Percentiles rank a stretch among this genome's conserved stretches.
Conservation (phyloP, 2,888 invertebrate species). For the Tipula helvola region DNA sequence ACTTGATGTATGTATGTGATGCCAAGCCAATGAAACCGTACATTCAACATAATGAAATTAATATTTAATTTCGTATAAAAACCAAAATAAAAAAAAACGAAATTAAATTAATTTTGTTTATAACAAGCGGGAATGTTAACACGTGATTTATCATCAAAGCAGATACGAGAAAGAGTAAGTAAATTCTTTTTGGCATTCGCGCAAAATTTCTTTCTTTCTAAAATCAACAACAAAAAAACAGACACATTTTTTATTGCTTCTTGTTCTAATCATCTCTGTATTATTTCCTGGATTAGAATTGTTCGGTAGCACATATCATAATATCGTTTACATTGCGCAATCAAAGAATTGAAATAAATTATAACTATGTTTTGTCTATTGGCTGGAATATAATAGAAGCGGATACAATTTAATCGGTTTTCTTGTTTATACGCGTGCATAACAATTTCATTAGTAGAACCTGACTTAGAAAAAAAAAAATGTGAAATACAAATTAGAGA, state of each 20-base stretch:
- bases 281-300: neutral
- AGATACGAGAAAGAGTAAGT: too few species aligned
- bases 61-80: neutral
- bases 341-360: neutral
- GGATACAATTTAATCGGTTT: neutral
- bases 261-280: neutral
- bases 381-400: neutral
- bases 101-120: neutral
- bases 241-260: neutral
- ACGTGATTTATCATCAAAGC: neutral
- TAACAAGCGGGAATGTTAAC: neutral
- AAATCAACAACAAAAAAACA: neutral
- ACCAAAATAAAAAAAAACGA: neutral
- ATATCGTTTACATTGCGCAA: neutral
- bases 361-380: neutral
- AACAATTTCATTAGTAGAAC: neutral
- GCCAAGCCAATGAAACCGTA: too few species aligned
- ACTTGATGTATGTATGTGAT: neutral
- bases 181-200: neutral
- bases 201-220: neutral
- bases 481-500: neutral
- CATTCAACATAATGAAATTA: neutral
- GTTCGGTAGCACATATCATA: neutral
- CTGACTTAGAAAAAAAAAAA: neutral
- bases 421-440: neutral